These are phyloP conservation scores for Pluvianellus socialis DNA, from an alignment of 2,113 vertebrate genomes.

Conservation along the genomic window DNA sequence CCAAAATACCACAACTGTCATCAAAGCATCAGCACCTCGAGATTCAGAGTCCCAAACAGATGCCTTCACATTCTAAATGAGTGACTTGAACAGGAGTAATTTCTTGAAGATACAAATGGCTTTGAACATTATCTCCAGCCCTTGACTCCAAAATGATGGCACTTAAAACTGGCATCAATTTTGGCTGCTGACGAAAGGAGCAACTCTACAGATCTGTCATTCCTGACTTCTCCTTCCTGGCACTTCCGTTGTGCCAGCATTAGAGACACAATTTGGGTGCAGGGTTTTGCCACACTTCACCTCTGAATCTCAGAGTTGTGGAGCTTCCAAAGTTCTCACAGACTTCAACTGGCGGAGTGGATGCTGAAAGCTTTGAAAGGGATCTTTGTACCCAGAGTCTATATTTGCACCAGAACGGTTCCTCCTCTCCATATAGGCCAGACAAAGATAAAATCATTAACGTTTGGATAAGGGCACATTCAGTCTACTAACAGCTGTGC, in stretches of 20 bases:
- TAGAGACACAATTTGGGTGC: background rate
- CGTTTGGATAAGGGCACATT: background rate
- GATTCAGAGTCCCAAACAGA: background rate
- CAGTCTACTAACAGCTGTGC: background rate
- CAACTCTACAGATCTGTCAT: background rate
- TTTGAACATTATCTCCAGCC: background rate
- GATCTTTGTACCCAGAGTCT: background rate
- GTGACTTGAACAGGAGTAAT: background rate
- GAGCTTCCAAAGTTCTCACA: background rate
- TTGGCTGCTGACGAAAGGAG: background rate
- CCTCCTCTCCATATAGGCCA: background rate
- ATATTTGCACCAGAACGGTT: background rate
- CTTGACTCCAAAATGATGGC: background rate
- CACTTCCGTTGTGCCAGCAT: background rate
- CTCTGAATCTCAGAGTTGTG: background rate
- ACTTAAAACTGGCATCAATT: background rate
- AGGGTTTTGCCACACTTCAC: background rate
- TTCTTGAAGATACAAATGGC: background rate
- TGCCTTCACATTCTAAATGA: background rate
- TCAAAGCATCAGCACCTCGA: background rate
- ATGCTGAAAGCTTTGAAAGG: background rate
- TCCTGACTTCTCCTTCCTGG: background rate
- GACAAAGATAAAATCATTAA: background rate
- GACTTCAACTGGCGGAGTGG: background rate
- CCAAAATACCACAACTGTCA: background rate